Evolutionary conservation across 2,113 vertebrate species (phyloP).

Genomic region (Callipepla californica): DNA sequence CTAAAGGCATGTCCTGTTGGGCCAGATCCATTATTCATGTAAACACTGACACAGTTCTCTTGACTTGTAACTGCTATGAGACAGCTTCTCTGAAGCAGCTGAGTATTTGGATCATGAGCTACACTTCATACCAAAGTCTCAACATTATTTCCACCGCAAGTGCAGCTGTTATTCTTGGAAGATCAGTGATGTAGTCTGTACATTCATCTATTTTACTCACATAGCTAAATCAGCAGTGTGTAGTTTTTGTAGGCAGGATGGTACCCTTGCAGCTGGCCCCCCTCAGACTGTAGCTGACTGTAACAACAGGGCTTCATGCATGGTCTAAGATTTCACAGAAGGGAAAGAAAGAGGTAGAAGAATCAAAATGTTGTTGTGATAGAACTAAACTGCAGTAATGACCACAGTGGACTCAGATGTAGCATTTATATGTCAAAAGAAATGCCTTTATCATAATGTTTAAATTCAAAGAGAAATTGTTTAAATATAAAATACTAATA

Average conservation of each 20-base stretch:
- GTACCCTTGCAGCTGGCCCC: not conserved
- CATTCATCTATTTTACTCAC: not conserved
- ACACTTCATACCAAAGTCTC: not conserved
- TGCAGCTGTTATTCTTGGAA: constrained; percentile 8
- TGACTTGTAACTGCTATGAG: not conserved
- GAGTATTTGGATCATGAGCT: not conserved
- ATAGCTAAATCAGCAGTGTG: rapidly evolving
- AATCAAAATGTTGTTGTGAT: not conserved
- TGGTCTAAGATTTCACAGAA: not conserved
- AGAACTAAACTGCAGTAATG: not conserved
- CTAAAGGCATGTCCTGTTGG: rapidly evolving
- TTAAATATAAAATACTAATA: not conserved
- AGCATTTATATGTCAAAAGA: not conserved
- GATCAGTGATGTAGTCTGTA: not conserved
- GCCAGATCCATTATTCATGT: not conserved
- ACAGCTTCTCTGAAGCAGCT: constrained; percentile 20
- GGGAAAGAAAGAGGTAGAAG: not conserved
- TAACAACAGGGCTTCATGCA: not conserved
- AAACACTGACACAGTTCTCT: not conserved
- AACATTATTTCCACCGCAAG: not conserved
- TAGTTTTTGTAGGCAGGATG: not conserved
- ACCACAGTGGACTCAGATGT: not conserved
- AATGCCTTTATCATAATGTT: not conserved
- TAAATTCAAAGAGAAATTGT: not conserved
- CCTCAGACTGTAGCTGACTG: not conserved